Evolutionary conservation across 1,140 invertebrate genomes (phyloP).

Genomic region (Globodera rostochiensis): DNA sequence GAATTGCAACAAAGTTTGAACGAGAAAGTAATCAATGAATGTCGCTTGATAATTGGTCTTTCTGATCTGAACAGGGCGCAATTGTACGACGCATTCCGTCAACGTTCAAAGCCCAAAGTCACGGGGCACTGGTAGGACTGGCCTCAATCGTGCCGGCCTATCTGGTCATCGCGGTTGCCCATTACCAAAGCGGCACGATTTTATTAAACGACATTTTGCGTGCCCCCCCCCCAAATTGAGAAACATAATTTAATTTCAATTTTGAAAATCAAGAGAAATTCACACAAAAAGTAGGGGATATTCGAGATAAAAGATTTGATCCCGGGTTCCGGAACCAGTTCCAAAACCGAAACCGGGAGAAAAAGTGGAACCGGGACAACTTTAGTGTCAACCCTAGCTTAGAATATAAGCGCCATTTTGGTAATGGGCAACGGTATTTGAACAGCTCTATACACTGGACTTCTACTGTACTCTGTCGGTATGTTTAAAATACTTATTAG

Average conservation of each 20-base stretch:
- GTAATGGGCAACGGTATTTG: neutral
- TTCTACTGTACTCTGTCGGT: constrained; percentile 5
- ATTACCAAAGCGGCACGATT: constrained; percentile 60
- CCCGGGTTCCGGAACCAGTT: too few relatives aligned
- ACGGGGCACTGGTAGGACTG: constrained; percentile 78
- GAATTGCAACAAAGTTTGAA: too few relatives aligned
- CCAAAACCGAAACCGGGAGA: too few relatives aligned
- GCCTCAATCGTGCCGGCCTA: constrained; percentile 85
- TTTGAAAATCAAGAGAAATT: too few relatives aligned
- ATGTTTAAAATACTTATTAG: constrained; percentile 7
- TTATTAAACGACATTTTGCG: neutral
- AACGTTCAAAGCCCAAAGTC: constrained; percentile 76
- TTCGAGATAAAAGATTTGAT: too few relatives aligned
- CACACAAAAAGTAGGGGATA: too few relatives aligned
- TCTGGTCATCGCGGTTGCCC: constrained; percentile 79
- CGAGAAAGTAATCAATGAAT: neutral
- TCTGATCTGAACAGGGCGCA: constrained; percentile 68
- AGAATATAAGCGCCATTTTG: neutral
- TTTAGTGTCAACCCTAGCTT: neutral
- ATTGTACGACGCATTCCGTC: constrained; percentile 77
- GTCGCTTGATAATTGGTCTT: neutral
- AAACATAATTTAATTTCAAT: too few relatives aligned
- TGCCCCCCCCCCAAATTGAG: too few relatives aligned
- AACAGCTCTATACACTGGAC: neutral
- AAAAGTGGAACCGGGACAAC: too few relatives aligned